Conservation (phyloP, 2,888 invertebrate genomes). For the Limnephilus auricula region DNA sequence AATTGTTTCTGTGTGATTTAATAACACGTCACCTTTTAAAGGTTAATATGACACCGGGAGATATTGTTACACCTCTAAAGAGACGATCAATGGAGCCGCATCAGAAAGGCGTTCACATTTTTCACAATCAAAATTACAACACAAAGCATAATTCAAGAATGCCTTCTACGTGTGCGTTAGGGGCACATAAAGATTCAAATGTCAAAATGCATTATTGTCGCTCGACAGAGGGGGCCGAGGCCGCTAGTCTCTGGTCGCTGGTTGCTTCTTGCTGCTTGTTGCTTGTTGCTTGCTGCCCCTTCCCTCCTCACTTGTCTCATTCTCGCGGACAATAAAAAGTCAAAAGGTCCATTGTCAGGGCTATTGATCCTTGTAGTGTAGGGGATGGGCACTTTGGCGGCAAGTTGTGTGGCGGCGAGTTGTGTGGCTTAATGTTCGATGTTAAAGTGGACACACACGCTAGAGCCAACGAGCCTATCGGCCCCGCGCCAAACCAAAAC, state of each 20-base stretch:
- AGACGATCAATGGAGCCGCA: slow-evolving; percentile 59
- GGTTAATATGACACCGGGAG: slow-evolving; percentile 54
- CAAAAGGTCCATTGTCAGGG: slow-evolving; percentile 61
- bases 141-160: slow-evolving; percentile 66
- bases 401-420: slow-evolving; percentile 45
- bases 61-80: slow-evolving; percentile 55
- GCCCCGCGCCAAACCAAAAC: not conserved
- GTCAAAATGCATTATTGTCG: slow-evolving; percentile 66
- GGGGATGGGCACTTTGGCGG: slow-evolving; percentile 61
- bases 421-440: not conserved
- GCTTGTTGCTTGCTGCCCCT: slow-evolving; percentile 35
- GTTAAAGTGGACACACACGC: not conserved
- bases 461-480: too few species aligned
- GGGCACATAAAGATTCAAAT: slow-evolving; percentile 65
- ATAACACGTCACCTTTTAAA: slow-evolving; percentile 42
- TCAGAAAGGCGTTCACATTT: slow-evolving; percentile 64
- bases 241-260: not conserved
- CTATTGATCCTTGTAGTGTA: slow-evolving; percentile 60
- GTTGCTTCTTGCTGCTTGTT: too few species aligned
- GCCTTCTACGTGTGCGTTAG: slow-evolving; percentile 65
- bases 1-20: slow-evolving; percentile 27
- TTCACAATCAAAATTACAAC: slow-evolving; percentile 67
- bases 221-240: slow-evolving; percentile 54
- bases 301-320: slow-evolving; percentile 55
- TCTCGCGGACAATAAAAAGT: slow-evolving; percentile 60